Conservation (phyloP, 2,888 invertebrate species). For the Orthosia gothica region DNA sequence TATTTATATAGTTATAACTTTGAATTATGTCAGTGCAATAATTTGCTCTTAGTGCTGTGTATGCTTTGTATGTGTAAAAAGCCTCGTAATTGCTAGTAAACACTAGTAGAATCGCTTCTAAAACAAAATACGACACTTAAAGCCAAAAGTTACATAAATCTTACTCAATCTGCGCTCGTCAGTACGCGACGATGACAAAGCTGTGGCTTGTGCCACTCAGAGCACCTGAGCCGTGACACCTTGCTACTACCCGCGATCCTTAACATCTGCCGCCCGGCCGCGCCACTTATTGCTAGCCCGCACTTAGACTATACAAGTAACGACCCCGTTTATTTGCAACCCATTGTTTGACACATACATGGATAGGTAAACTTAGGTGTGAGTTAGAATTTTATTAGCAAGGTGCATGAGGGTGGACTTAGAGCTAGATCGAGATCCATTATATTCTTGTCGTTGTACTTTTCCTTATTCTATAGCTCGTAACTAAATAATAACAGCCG, state of each 20-base stretch:
- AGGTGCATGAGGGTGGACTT: neutral
- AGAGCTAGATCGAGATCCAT: neutral
- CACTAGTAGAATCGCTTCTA: neutral
- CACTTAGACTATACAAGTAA: conserved; percentile 59
- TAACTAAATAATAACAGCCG: no score
- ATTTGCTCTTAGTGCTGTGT: neutral
- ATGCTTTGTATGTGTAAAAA: neutral
- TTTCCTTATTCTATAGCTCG: no score
- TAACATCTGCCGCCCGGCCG: conserved; percentile 82
- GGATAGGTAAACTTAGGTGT: conserved; percentile 15
- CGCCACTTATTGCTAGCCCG: conserved; percentile 67
- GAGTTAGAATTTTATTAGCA: conserved; percentile 38
- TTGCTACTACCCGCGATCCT: conserved; percentile 83
- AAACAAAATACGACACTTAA: neutral
- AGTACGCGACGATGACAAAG: conserved; percentile 80
- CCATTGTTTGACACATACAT: conserved; percentile 40
- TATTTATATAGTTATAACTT: no score
- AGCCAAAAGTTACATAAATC: neutral
- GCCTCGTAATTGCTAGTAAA: neutral
- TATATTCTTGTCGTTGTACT: neutral
- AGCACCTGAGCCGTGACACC: conserved; percentile 87
- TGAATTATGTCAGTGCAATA: no score
- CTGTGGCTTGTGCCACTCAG: conserved; percentile 86
- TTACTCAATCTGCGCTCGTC: conserved; percentile 60
- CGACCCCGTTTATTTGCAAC: conserved; percentile 49